These are phyloP conservation scores for Helostoma temminkii DNA, from an alignment of 2,797 vertebrate genomes.

Conservation along the genomic window DNA sequence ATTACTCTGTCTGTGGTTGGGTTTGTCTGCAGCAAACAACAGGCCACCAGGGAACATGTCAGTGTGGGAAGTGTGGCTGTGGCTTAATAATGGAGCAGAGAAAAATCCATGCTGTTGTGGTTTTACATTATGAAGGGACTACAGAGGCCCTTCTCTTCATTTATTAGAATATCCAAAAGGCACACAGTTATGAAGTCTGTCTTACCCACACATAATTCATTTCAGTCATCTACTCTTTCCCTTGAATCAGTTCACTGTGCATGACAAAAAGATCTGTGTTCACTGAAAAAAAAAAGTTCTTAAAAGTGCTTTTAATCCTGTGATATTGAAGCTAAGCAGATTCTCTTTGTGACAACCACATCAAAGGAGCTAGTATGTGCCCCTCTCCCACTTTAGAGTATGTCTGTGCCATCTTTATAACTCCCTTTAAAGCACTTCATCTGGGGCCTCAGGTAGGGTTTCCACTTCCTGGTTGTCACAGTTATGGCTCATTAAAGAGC, in stretches of 20 bases:
- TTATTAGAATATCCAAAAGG: neutral
- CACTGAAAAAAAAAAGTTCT: conserved; percentile 21
- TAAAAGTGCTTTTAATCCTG: conserved; percentile 40
- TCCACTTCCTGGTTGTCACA: conserved; percentile 76
- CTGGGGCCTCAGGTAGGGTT: conserved; percentile 75
- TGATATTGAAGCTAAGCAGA: conserved; percentile 57
- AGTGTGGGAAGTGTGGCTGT: conserved; percentile 63
- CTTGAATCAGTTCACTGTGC: conserved; percentile 23
- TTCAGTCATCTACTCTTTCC: conserved; percentile 41
- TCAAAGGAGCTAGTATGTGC: conserved; percentile 55
- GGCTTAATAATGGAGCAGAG: conserved; percentile 39
- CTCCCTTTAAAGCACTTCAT: conserved; percentile 60
- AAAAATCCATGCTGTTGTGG: conserved; percentile 39
- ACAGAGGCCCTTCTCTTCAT: conserved; percentile 13
- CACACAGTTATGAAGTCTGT: conserved; percentile 9
- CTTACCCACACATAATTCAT: conserved; percentile 22
- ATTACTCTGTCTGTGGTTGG: conserved; percentile 58
- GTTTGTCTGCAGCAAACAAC: conserved; percentile 75
- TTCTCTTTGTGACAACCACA: conserved; percentile 65
- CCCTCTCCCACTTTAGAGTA: conserved; percentile 40
- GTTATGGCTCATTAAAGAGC: conserved; percentile 78
- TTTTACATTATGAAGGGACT: conserved; percentile 46
- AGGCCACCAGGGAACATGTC: conserved; percentile 58
- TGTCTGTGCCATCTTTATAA: conserved; percentile 64
- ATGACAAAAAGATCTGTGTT: conserved; percentile 21